These are phyloP conservation scores for Lithobius niger DNA, from an alignment of 1,140 invertebrate genomes.

Conservation along the genomic window DNA sequence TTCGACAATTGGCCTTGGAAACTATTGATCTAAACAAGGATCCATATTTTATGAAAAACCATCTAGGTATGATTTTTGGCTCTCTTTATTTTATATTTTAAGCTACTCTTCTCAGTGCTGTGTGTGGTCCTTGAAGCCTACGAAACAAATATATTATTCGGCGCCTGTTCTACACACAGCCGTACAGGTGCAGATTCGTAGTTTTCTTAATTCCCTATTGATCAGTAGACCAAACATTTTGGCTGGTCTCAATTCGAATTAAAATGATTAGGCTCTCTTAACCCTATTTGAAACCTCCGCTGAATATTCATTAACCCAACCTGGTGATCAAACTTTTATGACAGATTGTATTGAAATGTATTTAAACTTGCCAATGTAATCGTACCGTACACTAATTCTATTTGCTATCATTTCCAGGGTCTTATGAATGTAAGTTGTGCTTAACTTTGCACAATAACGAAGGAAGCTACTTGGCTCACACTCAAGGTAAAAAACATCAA, in stretches of 20 bases:
- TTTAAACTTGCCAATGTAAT: background rate
- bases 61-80: constrained; percentile 73
- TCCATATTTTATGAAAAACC: constrained; percentile 99
- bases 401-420: constrained; percentile 50
- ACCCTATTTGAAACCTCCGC: background rate
- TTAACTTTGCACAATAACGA: constrained; percentile 98
- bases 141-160: too few relatives aligned
- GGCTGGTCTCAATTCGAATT: too few relatives aligned
- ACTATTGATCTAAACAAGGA: constrained; percentile 98
- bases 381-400: background rate
- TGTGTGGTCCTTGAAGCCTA: too few relatives aligned
- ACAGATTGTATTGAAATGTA: too few relatives aligned
- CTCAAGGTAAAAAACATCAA: constrained; percentile 99
- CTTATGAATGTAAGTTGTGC: constrained; percentile 99
- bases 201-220: too few relatives aligned
- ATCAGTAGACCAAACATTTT: too few relatives aligned
- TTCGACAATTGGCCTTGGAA: constrained; percentile 90
- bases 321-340: background rate
- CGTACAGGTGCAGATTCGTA: too few relatives aligned
- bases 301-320: background rate
- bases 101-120: too few relatives aligned
- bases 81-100: too few relatives aligned
- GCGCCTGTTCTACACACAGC: too few relatives aligned
- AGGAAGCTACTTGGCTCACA: constrained; percentile 97
- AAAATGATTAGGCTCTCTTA: too few relatives aligned